These are phyloP conservation scores for Excalfactoria chinensis DNA, from an alignment of 2,113 vertebrate genomes.

Conservation along the genomic window DNA sequence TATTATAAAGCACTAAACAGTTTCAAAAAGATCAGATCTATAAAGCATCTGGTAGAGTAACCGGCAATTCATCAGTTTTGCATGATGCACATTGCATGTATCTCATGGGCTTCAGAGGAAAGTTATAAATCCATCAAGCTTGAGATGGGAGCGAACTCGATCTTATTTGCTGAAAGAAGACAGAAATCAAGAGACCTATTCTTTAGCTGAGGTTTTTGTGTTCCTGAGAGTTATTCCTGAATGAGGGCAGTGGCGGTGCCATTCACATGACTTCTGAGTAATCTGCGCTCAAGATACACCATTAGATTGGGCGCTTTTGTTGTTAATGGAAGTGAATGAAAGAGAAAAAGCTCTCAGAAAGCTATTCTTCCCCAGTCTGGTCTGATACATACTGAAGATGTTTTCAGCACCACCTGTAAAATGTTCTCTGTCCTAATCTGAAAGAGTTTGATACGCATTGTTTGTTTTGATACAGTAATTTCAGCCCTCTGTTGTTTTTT, in stretches of 20 bases:
- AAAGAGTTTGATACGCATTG: neutral
- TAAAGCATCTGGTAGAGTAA: conserved; percentile 59
- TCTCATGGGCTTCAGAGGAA: conserved; percentile 46
- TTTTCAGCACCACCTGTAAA: conserved; percentile 44
- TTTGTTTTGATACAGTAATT: conserved; percentile 50
- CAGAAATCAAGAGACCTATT: conserved; percentile 12
- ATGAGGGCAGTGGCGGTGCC: conserved; percentile 19
- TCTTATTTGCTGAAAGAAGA: conserved; percentile 28
- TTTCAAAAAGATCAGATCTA: conserved; percentile 57
- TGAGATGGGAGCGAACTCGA: conserved; percentile 27
- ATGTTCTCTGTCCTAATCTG: neutral
- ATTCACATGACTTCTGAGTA: conserved; percentile 33
- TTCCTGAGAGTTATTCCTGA: conserved; percentile 36
- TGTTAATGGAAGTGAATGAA: conserved; percentile 52
- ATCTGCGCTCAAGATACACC: conserved; percentile 18
- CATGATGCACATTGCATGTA: conserved; percentile 5
- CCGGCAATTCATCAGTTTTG: conserved; percentile 44
- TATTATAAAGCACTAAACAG: conserved; percentile 46
- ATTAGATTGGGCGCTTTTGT: conserved; percentile 33
- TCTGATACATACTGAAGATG: conserved; percentile 31
- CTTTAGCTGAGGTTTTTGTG: conserved; percentile 41
- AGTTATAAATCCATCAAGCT: conserved; percentile 44
- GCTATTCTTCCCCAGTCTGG: neutral
- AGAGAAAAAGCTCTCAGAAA: conserved; percentile 37
- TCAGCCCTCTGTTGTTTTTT: neutral